Evolutionary conservation across 2,797 vertebrate species (phyloP).

Genomic region (Neomorphus geoffroyi): DNA sequence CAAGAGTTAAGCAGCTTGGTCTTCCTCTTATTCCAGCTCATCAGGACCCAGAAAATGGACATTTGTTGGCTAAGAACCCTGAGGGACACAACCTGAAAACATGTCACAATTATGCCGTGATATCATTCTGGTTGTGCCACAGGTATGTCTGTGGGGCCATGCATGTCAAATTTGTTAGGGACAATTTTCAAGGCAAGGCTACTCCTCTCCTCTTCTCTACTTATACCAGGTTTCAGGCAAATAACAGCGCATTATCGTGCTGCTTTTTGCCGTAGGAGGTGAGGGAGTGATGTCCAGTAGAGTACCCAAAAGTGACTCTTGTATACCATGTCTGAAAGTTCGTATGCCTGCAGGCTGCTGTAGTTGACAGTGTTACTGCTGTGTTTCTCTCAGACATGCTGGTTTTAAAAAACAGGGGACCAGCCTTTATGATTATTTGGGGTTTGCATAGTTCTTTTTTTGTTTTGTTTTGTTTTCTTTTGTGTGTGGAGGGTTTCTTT

Average conservation of each 20-base stretch:
- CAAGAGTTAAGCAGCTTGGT: not conserved
- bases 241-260: not conserved
- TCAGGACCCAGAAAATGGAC: not conserved
- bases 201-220: not conserved
- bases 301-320: not conserved
- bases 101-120: fast-evolving
- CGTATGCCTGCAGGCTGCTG: not conserved
- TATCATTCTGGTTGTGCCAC: fast-evolving
- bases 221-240: not conserved
- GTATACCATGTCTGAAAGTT: not conserved
- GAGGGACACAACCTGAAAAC: not conserved
- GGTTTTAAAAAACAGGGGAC: not conserved
- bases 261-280: not conserved
- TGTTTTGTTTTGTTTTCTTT: not conserved
- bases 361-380: not conserved
- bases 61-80: not conserved
- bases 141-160: not conserved
- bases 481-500: not conserved
- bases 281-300: fast-evolving
- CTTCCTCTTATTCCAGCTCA: not conserved
- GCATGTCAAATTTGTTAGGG: fast-evolving
- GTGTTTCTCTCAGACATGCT: not conserved
- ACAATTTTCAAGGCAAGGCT: not conserved
- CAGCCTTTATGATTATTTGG: not conserved
- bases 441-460: not conserved